A percentile compares a stretch with the other conserved stretches of the same genome.
Evolutionary conservation across 2,797 vertebrate species (phyloP).

Genomic region (Gymnothorax javanicus): DNA sequence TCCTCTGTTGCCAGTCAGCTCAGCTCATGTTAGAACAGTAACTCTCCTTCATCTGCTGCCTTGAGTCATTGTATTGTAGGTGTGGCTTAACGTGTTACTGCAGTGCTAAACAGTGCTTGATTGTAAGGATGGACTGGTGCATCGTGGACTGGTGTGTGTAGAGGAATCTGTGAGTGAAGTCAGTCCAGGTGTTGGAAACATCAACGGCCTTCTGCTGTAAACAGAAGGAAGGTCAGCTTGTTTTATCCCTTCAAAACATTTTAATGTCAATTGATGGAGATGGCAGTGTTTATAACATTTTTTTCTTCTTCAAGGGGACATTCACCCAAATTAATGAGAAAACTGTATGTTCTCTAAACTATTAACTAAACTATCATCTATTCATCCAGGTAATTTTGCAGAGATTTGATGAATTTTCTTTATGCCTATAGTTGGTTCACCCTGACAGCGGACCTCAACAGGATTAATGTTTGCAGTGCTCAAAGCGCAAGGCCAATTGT

Average conservation of each 20-base stretch:
- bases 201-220: not conserved
- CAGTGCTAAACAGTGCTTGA: not conserved
- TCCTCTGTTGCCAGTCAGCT: conserved; percentile 1
- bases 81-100: not conserved
- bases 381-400: too few relatives aligned
- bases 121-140: not conserved
- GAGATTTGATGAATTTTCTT: too few relatives aligned
- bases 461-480: too few relatives aligned
- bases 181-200: not conserved
- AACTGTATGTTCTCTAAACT: too few relatives aligned
- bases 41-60: not conserved
- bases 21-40: conserved; percentile 2
- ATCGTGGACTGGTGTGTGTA: not conserved
- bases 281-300: not conserved
- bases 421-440: too few relatives aligned
- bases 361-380: too few relatives aligned
- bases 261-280: not conserved
- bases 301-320: not conserved
- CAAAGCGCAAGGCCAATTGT: too few relatives aligned
- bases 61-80: not conserved
- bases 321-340: too few relatives aligned
- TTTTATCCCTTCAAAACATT: not conserved
- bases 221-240: not conserved
- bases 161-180: not conserved
- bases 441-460: too few relatives aligned